Percentiles rank a stretch among this genome's conserved stretches.
phyloP scores from a whole-genome alignment of 2,797 vertebrate species.

The Myiothlypis chrysogaster region DNA sequence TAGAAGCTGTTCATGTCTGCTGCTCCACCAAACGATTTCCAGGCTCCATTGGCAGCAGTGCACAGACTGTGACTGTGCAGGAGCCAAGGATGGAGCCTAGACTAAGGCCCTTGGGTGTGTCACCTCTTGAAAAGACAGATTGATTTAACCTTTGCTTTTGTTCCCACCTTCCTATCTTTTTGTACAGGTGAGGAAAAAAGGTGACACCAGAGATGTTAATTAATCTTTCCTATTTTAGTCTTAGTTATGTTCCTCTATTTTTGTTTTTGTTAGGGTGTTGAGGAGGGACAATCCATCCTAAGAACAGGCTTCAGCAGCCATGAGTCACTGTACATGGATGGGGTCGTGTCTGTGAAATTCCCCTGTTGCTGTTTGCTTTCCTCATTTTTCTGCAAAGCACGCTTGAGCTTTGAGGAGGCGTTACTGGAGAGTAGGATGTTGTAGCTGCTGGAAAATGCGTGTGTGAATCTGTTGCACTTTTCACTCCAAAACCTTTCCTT shows the following conservation, averaged over 20 bases:
- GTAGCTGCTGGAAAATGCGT: background rate
- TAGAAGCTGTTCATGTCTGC: background rate
- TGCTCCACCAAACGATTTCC: background rate
- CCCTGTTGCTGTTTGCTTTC: background rate
- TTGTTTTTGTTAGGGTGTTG: background rate
- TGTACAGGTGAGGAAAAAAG: rapidly evolving
- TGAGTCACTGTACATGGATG: background rate
- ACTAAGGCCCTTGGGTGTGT: background rate
- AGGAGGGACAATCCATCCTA: background rate
- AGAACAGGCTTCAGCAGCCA: background rate
- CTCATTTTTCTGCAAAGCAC: background rate
- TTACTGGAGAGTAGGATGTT: background rate
- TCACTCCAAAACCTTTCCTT: background rate
- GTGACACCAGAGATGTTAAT: background rate
- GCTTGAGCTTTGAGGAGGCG: background rate
- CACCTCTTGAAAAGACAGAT: background rate
- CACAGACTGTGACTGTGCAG: background rate
- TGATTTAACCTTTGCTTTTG: background rate
- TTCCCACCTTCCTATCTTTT: background rate
- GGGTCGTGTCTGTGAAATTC: background rate
- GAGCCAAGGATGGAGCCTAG: background rate
- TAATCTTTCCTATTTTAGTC: background rate
- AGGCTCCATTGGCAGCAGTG: background rate
- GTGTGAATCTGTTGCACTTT: background rate
- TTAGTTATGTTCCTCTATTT: background rate